These are phyloP conservation scores for Acropora tenuis DNA, from an alignment of 64 coral and sea anemone genomes.

Conservation along the genomic window DNA sequence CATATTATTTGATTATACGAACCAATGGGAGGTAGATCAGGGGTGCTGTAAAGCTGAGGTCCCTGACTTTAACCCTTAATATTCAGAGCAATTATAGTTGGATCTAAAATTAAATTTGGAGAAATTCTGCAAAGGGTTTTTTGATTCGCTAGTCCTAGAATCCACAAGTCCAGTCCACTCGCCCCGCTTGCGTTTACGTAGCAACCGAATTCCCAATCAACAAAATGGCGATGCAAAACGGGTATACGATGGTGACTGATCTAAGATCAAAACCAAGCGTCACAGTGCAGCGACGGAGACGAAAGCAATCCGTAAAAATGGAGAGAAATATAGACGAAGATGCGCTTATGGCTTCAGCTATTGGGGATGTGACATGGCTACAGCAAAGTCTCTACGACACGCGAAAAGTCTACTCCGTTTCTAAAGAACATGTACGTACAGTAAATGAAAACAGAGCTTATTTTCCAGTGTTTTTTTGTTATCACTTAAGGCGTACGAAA, in stretches of 20 bases:
- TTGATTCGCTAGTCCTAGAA: neutral
- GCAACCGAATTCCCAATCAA: neutral
- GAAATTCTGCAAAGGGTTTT: neutral
- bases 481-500: neutral
- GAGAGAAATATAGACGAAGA: conserved; percentile 94
- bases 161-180: neutral
- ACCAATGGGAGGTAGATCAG: too few relatives aligned
- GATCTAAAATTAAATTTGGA: too few relatives aligned
- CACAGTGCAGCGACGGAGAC: conserved; percentile 49
- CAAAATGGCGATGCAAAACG: conserved; percentile 28
- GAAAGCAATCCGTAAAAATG: conserved; percentile 69
- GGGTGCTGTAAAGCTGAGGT: too few relatives aligned
- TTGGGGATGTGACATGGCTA: conserved; percentile 87
- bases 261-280: neutral
- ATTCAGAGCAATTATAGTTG: too few relatives aligned
- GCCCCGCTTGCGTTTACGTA: neutral
- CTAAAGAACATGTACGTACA: conserved; percentile 76
- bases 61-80: too few relatives aligned
- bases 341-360: conserved; percentile 88
- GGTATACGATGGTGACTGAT: neutral
- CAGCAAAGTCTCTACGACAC: conserved; percentile 88
- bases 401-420: conserved; percentile 72
- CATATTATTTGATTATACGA: too few relatives aligned
- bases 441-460: neutral
- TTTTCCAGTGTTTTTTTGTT: neutral